Base-by-base conservation (phyloP, 1,140 invertebrate species). In the Apis florea region DNA sequence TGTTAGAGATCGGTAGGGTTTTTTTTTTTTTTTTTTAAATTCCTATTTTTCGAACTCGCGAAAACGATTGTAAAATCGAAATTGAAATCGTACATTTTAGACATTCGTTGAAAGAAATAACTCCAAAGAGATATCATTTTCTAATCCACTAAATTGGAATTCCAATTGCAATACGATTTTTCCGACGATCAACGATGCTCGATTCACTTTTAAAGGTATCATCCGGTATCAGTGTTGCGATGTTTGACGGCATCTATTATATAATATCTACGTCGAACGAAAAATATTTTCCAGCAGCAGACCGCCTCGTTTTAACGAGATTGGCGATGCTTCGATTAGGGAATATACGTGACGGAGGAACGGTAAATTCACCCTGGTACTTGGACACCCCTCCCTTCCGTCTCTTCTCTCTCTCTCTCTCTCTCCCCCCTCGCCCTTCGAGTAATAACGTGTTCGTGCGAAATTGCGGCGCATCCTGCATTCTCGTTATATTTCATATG, bases 401-500 rank as follows among this genome's bases (percentile, higher is more conserved):
- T 3, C 15, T 13, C 2, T 17, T 19, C 12, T 8, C 47, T 11
- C 15, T 2, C 5, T 4, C 19, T 1, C 0, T 40, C 6, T n/a
- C 11, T n/a, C 2, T 8, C 8, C 2, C 26, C 26, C 19, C 11
- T 40, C 15, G 12, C n/a, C 17, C 2, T 26, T 31, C 47, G 2
- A 64, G 71, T 64, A 81, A 81, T 80, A 80, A 80, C 79, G 53
- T 53, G 71, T 67, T 81, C 79, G 72, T 58, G 79, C 53, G 72
- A 75, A 67, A 75, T 81, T 81, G 79, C 79, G 63, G 53, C 58
- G 51, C 73, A 61, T 75, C 67, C 59, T 53, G 58, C 70, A 71
- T 67, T 61, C 70, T 85, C 71, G 70, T 85, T 85, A 82, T 82
- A 82, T 82, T 77, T 69, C 80, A 77, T 76, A 59, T 53, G 73